Evolutionary conservation across 2,113 vertebrate genomes (phyloP), one percentile per base, ranked within the genome.

Genomic region (Chloropsis cyanopogon): DNA sequence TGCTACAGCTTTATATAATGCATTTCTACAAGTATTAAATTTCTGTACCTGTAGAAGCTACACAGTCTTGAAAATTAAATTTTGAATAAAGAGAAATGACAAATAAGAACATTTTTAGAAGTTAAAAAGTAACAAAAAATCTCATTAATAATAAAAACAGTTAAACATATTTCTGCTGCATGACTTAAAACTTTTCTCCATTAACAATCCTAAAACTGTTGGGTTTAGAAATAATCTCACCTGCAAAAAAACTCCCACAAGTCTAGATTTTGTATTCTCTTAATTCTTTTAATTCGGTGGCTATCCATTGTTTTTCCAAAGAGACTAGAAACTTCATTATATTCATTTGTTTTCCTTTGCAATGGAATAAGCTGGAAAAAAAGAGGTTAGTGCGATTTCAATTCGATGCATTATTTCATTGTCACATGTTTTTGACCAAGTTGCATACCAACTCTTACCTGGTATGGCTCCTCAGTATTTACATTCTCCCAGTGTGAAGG

Each of bases 171-270:
- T 90, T 76, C 35, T 63, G 64, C 26, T 63, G 33, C 33, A 86
- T 52, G 23, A 42, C 44, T 93, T 92, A 92, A 86, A 53, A 60
- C 25, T 37, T 49, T 83, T 68, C 39, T 84, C 81, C 7, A 20
- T 90, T 86, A 95, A 83, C 73, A 86, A 53, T 88, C 79, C 57
- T 90, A 95, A 68, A 8, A 96, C 65, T 91, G 68, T 91, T 96
- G 23, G 24, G 11, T 91, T 83, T 68, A 91, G 84, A 97, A 95
- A 95, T 61, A 47, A 69, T 95, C 98, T 96, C 97, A 99, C 99
- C 99, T 99, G 98, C 99, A 99, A 96, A 99, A 99, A 97, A 99
- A 99, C 97, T 99, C 99, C 99, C 99, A 99, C 86, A 99, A 97
- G 93, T 99, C 99, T 96, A 99, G 97, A 96, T 99, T 99, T 96